Percentiles rank a stretch among this genome's conserved stretches.
phyloP scores from a whole-genome alignment of 1,140 invertebrate genomes.

The Drosophila nikananu region DNA sequence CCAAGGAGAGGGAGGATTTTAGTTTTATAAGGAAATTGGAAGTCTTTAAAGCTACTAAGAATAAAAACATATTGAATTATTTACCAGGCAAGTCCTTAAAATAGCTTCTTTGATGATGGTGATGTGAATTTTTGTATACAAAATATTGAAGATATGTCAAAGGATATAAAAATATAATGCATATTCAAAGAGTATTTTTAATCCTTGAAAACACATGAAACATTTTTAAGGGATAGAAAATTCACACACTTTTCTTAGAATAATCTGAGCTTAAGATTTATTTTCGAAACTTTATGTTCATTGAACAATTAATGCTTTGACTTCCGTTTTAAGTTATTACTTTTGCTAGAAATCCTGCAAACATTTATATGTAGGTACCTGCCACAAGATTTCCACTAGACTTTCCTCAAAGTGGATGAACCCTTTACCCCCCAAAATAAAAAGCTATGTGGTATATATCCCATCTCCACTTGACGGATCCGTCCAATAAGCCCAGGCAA shows the following conservation, averaged over 20 bases:
- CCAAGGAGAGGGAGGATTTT: background rate
- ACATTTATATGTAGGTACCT: background rate
- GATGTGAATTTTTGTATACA: background rate
- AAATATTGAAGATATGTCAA: background rate
- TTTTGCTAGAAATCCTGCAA: too few species aligned
- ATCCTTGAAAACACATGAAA: background rate
- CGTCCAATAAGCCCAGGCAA: constrained; percentile 59
- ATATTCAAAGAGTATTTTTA: background rate
- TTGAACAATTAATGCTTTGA: background rate
- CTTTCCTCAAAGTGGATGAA: background rate
- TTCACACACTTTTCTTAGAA: background rate
- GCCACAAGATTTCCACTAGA: background rate
- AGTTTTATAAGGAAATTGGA: background rate
- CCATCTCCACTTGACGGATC: constrained; percentile 32
- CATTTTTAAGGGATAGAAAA: background rate
- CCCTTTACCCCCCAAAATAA: constrained; percentile 13
- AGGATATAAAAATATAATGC: background rate
- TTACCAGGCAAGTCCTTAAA: background rate
- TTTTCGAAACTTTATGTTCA: background rate
- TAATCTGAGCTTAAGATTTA: background rate
- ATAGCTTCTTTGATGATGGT: background rate
- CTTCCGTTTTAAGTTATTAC: background rate
- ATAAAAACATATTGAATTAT: background rate
- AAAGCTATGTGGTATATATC: background rate
- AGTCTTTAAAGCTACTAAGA: background rate